phyloP scores from a whole-genome alignment of 2,113 vertebrate species.

The Apteryx mantelli region DNA sequence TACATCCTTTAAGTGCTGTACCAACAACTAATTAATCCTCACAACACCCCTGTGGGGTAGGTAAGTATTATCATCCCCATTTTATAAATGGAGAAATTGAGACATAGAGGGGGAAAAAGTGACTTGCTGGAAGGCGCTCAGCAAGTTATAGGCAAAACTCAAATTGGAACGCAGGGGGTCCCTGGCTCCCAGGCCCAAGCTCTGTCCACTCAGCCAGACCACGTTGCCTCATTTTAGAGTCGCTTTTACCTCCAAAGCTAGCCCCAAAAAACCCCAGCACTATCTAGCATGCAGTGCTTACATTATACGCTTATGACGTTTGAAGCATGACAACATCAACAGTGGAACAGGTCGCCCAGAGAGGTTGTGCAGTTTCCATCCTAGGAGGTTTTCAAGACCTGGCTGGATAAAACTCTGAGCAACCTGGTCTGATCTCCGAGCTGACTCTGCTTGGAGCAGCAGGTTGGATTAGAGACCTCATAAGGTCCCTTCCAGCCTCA shows the following conservation, averaged over 20 bases:
- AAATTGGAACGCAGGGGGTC: neutral
- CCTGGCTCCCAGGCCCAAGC: neutral
- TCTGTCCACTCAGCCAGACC: neutral
- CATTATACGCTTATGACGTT: neutral
- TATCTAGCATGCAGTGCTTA: neutral
- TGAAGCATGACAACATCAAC: neutral
- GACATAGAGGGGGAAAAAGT: constrained; percentile 26
- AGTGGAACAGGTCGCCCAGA: neutral
- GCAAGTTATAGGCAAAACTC: constrained; percentile 8
- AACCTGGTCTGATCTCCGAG: neutral
- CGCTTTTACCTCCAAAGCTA: neutral
- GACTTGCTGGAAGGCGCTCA: constrained; percentile 35
- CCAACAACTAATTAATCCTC: constrained; percentile 75
- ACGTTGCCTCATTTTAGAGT: neutral
- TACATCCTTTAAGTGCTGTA: constrained; percentile 43
- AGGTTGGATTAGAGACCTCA: neutral
- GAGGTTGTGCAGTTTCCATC: neutral
- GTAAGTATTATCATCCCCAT: constrained; percentile 64
- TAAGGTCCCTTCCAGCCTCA: neutral
- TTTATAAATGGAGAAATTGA: constrained; percentile 50
- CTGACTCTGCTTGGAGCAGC: neutral
- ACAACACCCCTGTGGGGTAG: constrained; percentile 62
- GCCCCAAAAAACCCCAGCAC: neutral
- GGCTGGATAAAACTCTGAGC: neutral
- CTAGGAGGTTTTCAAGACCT: neutral